Conservation (phyloP, 2,113 vertebrate genomes). For the Petaurus breviceps region DNA sequence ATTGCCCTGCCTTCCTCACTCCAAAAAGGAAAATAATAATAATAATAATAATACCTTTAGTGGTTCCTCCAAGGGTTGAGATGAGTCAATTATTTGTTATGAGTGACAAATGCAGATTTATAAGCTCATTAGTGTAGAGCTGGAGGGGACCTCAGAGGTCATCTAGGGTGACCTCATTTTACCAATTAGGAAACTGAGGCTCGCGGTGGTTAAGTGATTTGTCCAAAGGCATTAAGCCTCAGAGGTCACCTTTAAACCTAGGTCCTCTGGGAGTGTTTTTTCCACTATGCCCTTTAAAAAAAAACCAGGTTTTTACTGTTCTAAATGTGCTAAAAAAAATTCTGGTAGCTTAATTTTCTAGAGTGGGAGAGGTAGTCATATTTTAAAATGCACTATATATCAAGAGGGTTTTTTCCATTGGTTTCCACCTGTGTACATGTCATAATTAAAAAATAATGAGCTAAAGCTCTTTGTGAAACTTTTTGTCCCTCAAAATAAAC, state of each 20-base stretch:
- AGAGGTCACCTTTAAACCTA: neutral
- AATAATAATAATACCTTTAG: neutral
- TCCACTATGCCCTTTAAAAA: conserved; percentile 17
- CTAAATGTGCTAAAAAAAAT: conserved; percentile 43
- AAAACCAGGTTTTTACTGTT: conserved; percentile 28
- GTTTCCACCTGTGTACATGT: neutral
- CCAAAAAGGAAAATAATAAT: too few relatives aligned
- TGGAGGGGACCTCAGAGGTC: neutral
- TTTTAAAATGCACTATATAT: conserved; percentile 37
- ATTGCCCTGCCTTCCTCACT: too few relatives aligned
- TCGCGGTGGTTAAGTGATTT: neutral
- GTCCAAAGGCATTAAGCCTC: neutral
- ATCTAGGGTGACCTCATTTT: neutral
- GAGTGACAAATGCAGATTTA: conserved; percentile 32
- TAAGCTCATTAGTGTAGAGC: neutral
- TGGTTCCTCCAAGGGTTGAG: neutral
- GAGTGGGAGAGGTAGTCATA: conserved; percentile 3
- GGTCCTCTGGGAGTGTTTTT: neutral
- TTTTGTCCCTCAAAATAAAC: neutral
- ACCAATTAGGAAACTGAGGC: neutral
- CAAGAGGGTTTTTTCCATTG: conserved; percentile 35
- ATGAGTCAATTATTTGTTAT: neutral
- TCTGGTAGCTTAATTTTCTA: conserved; percentile 43
- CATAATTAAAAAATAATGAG: conserved; percentile 35
- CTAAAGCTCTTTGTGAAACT: conserved; percentile 36